These are phyloP conservation scores for Tretioscincus oriximinensis DNA, from an alignment of 2,113 vertebrate genomes.

Conservation along the genomic window DNA sequence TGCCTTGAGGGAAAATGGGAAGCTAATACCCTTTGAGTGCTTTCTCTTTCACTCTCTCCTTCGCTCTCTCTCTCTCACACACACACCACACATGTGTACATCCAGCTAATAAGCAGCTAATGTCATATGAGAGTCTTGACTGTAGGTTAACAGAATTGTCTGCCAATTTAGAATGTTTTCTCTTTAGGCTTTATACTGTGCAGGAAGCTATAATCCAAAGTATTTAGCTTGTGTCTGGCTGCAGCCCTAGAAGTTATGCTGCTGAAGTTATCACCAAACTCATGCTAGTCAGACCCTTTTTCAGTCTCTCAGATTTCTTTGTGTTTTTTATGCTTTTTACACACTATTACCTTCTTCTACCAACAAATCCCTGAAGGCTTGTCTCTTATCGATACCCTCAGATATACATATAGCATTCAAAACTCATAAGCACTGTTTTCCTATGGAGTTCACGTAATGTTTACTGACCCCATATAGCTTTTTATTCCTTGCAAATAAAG, in stretches of 20 bases:
- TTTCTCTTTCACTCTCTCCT: slow-evolving; percentile 3
- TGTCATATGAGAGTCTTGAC: too few species aligned
- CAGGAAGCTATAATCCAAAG: too few species aligned
- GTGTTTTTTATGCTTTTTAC: slow-evolving; percentile 57
- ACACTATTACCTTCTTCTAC: too few species aligned
- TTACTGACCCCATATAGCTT: slow-evolving; percentile 77
- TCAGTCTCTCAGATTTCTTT: slow-evolving; percentile 64
- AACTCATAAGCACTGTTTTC: slow-evolving; percentile 81
- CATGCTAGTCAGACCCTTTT: not conserved
- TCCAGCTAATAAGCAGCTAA: too few species aligned
- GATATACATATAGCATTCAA: slow-evolving; percentile 73
- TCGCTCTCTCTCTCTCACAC: too few species aligned
- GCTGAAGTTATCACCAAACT: not conserved
- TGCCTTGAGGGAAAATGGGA: too few species aligned
- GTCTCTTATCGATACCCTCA: too few species aligned
- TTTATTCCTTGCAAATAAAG: slow-evolving; percentile 80
- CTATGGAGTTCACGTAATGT: slow-evolving; percentile 79
- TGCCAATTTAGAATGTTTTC: not conserved
- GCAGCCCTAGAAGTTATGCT: not conserved
- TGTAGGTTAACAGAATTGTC: too few species aligned
- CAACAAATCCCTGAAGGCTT: too few species aligned
- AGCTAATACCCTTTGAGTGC: not conserved
- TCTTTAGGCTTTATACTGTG: too few species aligned
- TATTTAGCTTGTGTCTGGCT: too few species aligned
- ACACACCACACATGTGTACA: too few species aligned